Conservation (phyloP, 2,113 vertebrate species). For the Tyrannus savana region DNA sequence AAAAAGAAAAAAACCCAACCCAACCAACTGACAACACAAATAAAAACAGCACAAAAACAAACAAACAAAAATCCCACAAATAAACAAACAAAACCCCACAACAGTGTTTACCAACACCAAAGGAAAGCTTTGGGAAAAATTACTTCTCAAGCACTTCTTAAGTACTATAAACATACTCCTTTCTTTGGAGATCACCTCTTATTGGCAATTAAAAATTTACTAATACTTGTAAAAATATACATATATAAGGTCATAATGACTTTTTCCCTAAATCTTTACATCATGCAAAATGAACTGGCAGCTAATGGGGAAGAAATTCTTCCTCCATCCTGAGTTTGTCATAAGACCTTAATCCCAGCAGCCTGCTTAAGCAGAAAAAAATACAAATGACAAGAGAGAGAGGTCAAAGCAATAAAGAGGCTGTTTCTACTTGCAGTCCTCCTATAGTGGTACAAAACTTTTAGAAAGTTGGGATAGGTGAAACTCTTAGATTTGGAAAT, state of each 20-base stretch:
- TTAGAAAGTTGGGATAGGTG: neutral
- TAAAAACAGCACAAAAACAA: neutral
- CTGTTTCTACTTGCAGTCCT: neutral
- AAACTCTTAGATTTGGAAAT: neutral
- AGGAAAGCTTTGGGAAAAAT: neutral
- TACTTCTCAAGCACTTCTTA: neutral
- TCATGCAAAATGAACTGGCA: neutral
- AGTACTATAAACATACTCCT: neutral
- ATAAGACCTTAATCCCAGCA: constrained; percentile 12
- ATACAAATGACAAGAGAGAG: neutral
- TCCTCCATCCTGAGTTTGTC: neutral
- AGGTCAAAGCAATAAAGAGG: neutral
- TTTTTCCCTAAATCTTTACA: neutral
- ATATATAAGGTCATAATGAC: neutral
- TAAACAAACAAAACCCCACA: neutral
- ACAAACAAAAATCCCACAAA: neutral
- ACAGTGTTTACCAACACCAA: neutral
- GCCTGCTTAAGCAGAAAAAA: neutral
- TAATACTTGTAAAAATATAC: neutral
- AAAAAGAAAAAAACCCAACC: no score
- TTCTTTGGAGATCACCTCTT: neutral
- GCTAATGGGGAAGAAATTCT: neutral
- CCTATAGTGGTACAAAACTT: neutral
- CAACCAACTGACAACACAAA: neutral
- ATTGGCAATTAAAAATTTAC: neutral